Conservation (phyloP, 2,797 vertebrate genomes). For the Knipowitschia caucasica region DNA sequence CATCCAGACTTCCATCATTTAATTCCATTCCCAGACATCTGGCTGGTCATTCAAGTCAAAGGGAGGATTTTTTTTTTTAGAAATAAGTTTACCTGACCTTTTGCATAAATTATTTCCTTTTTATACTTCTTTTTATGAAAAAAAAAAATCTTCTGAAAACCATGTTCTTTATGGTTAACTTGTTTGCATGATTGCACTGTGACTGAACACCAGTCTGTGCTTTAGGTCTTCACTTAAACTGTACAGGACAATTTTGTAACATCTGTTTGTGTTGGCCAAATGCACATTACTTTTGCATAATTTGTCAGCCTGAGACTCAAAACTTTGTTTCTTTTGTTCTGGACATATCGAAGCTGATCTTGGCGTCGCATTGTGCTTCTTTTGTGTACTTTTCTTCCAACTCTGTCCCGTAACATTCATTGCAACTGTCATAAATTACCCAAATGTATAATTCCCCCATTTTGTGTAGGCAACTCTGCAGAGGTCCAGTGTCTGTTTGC, state of each 20-base stretch:
- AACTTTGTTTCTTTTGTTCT: conserved; percentile 25
- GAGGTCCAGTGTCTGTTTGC: conserved; percentile 63
- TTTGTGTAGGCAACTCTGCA: conserved; percentile 72
- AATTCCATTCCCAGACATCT: conserved; percentile 44
- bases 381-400: conserved; percentile 66
- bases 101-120: conserved; percentile 69
- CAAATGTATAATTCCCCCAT: conserved; percentile 71
- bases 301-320: conserved; percentile 26
- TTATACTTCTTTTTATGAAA: conserved; percentile 63
- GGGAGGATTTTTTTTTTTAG: conserved; percentile 37
- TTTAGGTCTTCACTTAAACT: conserved; percentile 35
- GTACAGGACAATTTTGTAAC: conserved; percentile 37
- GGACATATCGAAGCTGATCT: conserved; percentile 33
- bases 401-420: conserved; percentile 78
- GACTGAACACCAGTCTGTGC: conserved; percentile 25
- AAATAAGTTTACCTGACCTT: conserved; percentile 43
- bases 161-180: conserved; percentile 51
- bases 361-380: conserved; percentile 65
- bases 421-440: conserved; percentile 67
- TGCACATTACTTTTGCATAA: not conserved
- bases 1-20: conserved; percentile 29
- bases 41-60: conserved; percentile 28
- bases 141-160: conserved; percentile 39
- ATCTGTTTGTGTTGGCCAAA: not conserved
- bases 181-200: conserved; percentile 68